phyloP scores from a whole-genome alignment of 2,113 vertebrate genomes.

The Hiodon alosoides region DNA sequence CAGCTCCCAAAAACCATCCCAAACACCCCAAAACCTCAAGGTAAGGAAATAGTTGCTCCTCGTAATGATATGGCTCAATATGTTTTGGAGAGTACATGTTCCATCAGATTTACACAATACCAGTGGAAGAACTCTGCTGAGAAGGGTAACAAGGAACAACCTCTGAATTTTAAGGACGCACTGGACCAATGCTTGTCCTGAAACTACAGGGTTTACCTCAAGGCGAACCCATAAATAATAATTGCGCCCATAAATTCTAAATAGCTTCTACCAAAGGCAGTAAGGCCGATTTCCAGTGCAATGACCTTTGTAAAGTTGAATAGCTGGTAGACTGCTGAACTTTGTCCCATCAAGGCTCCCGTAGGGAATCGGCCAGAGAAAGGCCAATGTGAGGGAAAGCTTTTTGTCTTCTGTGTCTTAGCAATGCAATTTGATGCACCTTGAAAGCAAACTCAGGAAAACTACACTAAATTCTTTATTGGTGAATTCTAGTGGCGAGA shows the following conservation, averaged over 20 bases:
- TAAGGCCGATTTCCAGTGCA: not conserved
- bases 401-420: no score
- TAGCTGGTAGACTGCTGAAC: not conserved
- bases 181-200: no score
- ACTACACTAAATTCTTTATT: no score
- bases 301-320: not conserved
- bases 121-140: not conserved
- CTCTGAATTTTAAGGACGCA: not conserved
- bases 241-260: not conserved
- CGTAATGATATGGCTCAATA: not conserved
- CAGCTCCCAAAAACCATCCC: no score
- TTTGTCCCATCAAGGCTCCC: not conserved
- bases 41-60: no score
- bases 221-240: not conserved
- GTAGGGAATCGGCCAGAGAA: not conserved
- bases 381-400: no score
- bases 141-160: not conserved
- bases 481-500: no score
- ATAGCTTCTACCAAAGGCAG: not conserved
- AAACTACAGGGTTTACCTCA: not conserved
- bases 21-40: no score
- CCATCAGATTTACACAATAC: not conserved
- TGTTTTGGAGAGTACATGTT: not conserved
- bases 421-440: no score
- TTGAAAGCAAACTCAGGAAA: no score